Conservation (phyloP, 2,888 invertebrate species). For the Willowsia nigromaculata region DNA sequence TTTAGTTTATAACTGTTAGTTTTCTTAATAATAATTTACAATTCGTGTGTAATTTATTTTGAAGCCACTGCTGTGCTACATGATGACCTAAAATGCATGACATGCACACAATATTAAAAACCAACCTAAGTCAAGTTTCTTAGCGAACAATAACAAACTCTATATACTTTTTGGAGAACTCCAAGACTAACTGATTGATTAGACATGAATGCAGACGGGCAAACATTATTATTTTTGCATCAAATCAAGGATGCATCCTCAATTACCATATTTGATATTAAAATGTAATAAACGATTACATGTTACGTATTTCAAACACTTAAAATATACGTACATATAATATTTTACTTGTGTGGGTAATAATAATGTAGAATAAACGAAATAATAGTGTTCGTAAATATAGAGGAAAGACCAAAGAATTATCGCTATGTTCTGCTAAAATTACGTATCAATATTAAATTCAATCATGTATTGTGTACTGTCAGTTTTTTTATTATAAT, state of each 20-base stretch:
- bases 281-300: slow-evolving; percentile 9
- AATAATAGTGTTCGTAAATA: slow-evolving; percentile 1
- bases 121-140: not conserved
- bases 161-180: not conserved
- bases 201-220: not conserved
- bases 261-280: not conserved
- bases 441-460: not conserved
- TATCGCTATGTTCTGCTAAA: not conserved
- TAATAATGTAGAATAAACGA: slow-evolving; percentile 22
- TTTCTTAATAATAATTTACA: not conserved
- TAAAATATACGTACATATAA: not conserved
- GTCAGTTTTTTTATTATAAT: slow-evolving; percentile 27
- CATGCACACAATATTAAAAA: not conserved
- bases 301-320: not conserved
- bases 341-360: not conserved
- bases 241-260: not conserved
- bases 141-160: not conserved
- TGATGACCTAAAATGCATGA: not conserved
- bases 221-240: not conserved
- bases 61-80: not conserved
- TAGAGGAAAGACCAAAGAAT: slow-evolving; percentile 63
- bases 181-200: slow-evolving; percentile 31
- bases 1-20: not conserved
- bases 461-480: slow-evolving; percentile 39
- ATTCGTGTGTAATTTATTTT: no score